Conservation (phyloP, 2,888 invertebrate species). For the Malthinus flaveolus region DNA sequence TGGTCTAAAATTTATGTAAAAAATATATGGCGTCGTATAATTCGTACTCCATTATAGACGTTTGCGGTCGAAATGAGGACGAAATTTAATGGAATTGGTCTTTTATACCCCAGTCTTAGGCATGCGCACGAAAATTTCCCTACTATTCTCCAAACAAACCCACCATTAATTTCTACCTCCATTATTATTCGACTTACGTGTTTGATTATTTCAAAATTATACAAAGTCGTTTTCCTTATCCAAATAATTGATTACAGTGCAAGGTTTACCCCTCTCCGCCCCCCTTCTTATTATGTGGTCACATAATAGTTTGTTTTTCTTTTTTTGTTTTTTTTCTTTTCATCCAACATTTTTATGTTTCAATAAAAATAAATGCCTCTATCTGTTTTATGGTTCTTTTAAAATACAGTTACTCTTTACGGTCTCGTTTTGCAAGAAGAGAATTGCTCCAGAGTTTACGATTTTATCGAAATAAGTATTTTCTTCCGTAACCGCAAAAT, state of each 20-base stretch:
- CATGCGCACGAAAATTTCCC: constrained; percentile 21
- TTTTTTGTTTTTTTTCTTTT: not conserved
- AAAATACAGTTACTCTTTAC: constrained; percentile 23
- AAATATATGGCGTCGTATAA: constrained; percentile 7
- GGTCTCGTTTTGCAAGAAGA: constrained; percentile 15
- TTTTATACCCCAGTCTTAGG: constrained; percentile 16
- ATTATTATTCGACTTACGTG: not conserved
- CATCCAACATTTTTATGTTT: constrained; percentile 14
- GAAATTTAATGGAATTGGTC: constrained; percentile 13
- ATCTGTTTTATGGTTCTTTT: constrained; percentile 15
- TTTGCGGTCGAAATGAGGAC: constrained; percentile 25
- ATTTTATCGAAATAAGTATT: constrained; percentile 9
- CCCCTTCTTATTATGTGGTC: not conserved
- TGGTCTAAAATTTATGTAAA: constrained; percentile 10
- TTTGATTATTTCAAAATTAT: constrained; percentile 1
- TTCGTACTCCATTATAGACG: constrained; percentile 21
- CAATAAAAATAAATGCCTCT: constrained; percentile 17
- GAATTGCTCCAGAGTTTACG: constrained; percentile 13
- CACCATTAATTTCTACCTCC: too few species aligned
- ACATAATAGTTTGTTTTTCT: not conserved
- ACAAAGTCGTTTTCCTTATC: constrained; percentile 1
- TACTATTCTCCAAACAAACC: constrained; percentile 10
- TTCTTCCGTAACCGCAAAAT: constrained; percentile 6
- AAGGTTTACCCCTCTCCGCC: not conserved
- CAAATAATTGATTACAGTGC: not conserved